Evolutionary conservation across 1,140 invertebrate genomes (phyloP).

Genomic region (Leptinotarsa lineolata): DNA sequence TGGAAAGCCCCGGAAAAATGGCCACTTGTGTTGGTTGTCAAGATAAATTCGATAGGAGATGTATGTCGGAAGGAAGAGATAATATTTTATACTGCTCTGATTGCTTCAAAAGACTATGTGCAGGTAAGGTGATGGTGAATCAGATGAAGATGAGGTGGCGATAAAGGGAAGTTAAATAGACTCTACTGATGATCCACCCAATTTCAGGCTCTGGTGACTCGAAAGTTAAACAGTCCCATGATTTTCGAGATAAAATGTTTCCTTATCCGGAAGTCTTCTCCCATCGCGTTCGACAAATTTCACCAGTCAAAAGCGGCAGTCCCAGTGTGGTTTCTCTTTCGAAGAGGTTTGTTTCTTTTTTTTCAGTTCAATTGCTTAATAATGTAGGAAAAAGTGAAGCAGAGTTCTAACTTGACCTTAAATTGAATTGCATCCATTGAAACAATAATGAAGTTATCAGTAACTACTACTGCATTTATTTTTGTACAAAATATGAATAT

Average conservation of each 20-base stretch:
- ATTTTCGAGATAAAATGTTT: not conserved
- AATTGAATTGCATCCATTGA: no score
- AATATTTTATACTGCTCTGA: conserved; percentile 9
- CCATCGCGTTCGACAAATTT: not conserved
- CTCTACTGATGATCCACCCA: no score
- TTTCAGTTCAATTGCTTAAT: no score
- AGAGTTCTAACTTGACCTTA: no score
- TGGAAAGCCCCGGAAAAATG: not conserved
- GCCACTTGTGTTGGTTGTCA: conserved; percentile 10
- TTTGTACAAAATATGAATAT: no score
- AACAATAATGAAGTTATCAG: no score
- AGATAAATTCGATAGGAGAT: conserved; percentile 12
- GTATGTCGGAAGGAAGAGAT: conserved; percentile 18
- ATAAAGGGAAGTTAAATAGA: no score
- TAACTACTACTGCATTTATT: no score
- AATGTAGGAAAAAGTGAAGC: no score
- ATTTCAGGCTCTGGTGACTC: not conserved
- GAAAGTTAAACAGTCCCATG: not conserved
- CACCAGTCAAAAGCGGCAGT: not conserved
- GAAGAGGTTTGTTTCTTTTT: no score
- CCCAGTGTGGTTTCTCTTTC: not conserved
- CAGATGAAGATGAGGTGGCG: no score
- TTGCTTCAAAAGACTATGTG: conserved; percentile 15
- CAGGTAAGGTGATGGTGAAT: not conserved
- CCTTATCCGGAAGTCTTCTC: not conserved